Evolutionary conservation across 2,113 vertebrate genomes (phyloP).

Genomic region (Mirounga angustirostris): DNA sequence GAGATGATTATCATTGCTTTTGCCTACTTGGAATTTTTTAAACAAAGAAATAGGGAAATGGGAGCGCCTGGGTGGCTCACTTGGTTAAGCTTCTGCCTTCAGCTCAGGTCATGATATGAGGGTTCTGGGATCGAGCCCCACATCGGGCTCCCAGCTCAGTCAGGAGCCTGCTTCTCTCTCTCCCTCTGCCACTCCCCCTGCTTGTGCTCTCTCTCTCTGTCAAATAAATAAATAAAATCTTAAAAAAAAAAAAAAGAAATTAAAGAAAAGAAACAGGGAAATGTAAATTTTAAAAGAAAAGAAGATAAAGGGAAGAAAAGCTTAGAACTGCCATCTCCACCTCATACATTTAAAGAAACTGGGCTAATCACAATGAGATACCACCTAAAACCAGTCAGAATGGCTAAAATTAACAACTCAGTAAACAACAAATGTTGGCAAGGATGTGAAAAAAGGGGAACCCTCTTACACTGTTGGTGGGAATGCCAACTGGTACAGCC

Average conservation of each 20-base stretch:
- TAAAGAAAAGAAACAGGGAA: conserved; percentile 14
- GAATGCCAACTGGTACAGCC: not conserved
- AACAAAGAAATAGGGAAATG: conserved; percentile 18
- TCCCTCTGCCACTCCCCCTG: too few relatives aligned
- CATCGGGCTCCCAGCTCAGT: too few relatives aligned
- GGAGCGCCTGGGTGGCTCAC: not conserved
- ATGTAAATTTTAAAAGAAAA: conserved; percentile 37
- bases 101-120: too few relatives aligned
- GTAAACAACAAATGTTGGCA: not conserved
- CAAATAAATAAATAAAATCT: too few relatives aligned
- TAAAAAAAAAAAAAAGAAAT: too few relatives aligned
- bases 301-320: not conserved
- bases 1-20: not conserved
- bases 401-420: not conserved
- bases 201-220: too few relatives aligned
- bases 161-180: too few relatives aligned
- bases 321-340: not conserved
- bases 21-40: not conserved
- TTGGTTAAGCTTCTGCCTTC: not conserved
- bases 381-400: not conserved
- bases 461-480: not conserved
- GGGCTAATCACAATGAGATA: not conserved
- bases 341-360: conserved; percentile 10
- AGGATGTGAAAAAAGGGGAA: not conserved
- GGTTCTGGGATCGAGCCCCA: too few relatives aligned